Base-by-base conservation (phyloP, 2,888 invertebrate genomes). In the Galeruca laticollis region DNA sequence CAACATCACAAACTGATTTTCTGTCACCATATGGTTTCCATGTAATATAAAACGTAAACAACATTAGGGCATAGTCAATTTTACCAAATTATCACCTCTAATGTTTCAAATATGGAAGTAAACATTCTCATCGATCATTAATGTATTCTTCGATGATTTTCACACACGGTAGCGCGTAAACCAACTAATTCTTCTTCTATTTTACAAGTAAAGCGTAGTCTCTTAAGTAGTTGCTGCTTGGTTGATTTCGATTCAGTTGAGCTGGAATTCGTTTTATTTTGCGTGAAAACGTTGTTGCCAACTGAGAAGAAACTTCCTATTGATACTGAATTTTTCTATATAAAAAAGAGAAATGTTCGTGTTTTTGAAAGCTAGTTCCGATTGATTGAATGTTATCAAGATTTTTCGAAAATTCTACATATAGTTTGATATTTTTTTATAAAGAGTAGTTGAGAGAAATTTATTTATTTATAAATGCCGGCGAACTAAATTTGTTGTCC, bases 131-230 rank as follows among this genome's bases (percentile, higher is more conserved):
- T 67, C 69, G 72, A 69, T 75, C 75, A 71, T 76, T 76, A 71
- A 75, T 70, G 69, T 73, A 73, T 75, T 69, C 73, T 26, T 56
- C 59, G 54, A 62, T 67, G 69, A 62, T 73, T 78, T 78, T 78
- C 78, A 78, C 76, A 79, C 79, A 79, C 79, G 63, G 60, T 73
- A 68, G 76, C 74, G 78, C 79, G 78, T 77, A 79, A 78, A 78
- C 74, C 10, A 51, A 76, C 68, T 70, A 73, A 18, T 31, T 47
- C 52, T 47, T 52, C 37, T 20, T 62, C n/a, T 52, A 35, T 43
- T 60, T 31, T 26, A 26, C 21, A 2, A 10, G 31, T 18, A 15
- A 47, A n/a, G 3, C 18, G 47, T 47, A 6, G 9, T 15, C 47
- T 8, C 4, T 47, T 9, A 47, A 47, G 15, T 26, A 1, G 26